Percentiles rank a stretch among this genome's conserved stretches.
phyloP scores from a whole-genome alignment of 2,113 vertebrate species.

The Pungitius pungitius region DNA sequence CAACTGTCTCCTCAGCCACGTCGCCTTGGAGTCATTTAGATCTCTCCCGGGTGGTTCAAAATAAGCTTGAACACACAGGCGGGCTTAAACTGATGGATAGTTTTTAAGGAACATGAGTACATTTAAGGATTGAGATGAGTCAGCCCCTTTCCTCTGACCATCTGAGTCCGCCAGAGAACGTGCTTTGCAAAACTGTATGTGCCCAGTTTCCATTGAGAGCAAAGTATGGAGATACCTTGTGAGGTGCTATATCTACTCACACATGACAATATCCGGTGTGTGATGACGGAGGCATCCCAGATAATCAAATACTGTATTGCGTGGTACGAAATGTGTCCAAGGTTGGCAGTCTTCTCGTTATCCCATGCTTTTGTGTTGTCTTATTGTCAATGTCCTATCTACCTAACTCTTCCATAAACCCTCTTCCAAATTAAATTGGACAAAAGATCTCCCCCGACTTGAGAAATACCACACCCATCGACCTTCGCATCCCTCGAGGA shows the following conservation, averaged over 20 bases:
- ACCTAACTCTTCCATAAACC: slow-evolving; percentile 47
- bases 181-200: slow-evolving; percentile 70
- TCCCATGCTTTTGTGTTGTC: slow-evolving; percentile 19
- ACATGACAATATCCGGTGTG: background rate
- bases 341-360: slow-evolving; percentile 6
- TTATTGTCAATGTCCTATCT: slow-evolving; percentile 51
- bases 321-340: background rate
- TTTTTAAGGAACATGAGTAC: slow-evolving; percentile 92
- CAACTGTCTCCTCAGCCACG: slow-evolving; percentile 71
- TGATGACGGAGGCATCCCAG: background rate
- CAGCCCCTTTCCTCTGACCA: slow-evolving; percentile 86
- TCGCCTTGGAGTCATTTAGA: slow-evolving; percentile 81
- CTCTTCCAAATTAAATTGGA: slow-evolving; percentile 67
- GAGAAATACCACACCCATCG: slow-evolving; percentile 59
- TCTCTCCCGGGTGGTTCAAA: slow-evolving; percentile 87
- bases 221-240: slow-evolving; percentile 16
- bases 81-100: slow-evolving; percentile 90
- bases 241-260: slow-evolving; percentile 11
- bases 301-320: slow-evolving; percentile 6
- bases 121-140: slow-evolving; percentile 90
- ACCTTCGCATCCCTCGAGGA: slow-evolving; percentile 72
- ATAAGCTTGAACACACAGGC: slow-evolving; percentile 88
- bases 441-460: slow-evolving; percentile 42
- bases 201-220: slow-evolving; percentile 20
- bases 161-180: slow-evolving; percentile 80